phyloP scores from a whole-genome alignment of 2,888 invertebrate species.

The Hoplodrina blanda region DNA sequence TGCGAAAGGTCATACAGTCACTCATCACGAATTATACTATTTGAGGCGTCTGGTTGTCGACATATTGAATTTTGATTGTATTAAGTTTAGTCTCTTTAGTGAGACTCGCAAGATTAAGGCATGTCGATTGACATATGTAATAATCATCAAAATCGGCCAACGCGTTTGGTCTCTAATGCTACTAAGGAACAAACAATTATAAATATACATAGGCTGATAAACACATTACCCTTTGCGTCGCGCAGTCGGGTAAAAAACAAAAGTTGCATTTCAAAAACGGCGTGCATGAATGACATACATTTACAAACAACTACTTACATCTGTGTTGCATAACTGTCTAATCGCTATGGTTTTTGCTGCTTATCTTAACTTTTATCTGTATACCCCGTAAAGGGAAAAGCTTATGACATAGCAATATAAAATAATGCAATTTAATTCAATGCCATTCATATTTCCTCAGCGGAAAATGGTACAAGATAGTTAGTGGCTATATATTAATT shows the following conservation, averaged over 20 bases:
- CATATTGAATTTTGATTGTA: too few species aligned
- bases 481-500: conserved; percentile 41
- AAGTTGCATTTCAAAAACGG: not conserved
- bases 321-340: conserved; percentile 8
- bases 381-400: conserved; percentile 22
- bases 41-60: too few species aligned
- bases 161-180: too few species aligned
- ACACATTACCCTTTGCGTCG: too few species aligned
- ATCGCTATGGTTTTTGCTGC: not conserved
- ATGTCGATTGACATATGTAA: too few species aligned
- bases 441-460: conserved; percentile 48
- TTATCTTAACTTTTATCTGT: conserved; percentile 22
- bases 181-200: too few species aligned
- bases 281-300: not conserved
- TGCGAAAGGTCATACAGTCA: too few species aligned
- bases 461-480: conserved; percentile 32
- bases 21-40: too few species aligned
- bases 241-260: not conserved
- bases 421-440: conserved; percentile 33
- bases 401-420: conserved; percentile 36
- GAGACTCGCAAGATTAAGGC: too few species aligned
- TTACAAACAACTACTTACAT: not conserved
- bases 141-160: too few species aligned
- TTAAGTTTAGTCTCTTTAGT: too few species aligned
- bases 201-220: too few species aligned